Conservation (phyloP, 2,888 invertebrate genomes). For the Lasioglossum figueresi region DNA sequence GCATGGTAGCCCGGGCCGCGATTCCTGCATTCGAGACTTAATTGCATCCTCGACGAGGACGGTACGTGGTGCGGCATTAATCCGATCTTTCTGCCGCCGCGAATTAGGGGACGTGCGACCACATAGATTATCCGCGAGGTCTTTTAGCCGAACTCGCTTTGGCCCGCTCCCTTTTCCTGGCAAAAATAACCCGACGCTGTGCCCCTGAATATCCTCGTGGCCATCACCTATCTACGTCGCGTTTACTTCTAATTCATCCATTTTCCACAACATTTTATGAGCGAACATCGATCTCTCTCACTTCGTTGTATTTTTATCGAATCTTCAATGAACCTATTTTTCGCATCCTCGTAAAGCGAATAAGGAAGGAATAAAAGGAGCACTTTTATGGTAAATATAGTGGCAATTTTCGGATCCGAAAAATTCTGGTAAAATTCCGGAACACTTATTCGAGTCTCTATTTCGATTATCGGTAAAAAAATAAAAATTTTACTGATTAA, state of each 20-base stretch:
- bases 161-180: neutral
- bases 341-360: neutral
- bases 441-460: too few relatives aligned
- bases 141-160: neutral
- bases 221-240: neutral
- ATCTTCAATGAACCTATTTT: neutral
- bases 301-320: neutral
- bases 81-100: slow-evolving; percentile 28
- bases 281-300: neutral
- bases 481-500: too few relatives aligned
- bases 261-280: neutral
- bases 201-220: neutral
- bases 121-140: slow-evolving; percentile 46
- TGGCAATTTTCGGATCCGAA: too few relatives aligned
- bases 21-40: slow-evolving; percentile 48
- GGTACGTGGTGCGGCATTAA: slow-evolving; percentile 57
- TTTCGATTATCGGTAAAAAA: too few relatives aligned
- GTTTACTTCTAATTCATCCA: neutral
- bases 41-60: slow-evolving; percentile 47
- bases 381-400: too few relatives aligned
- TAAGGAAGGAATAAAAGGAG: too few relatives aligned
- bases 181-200: neutral
- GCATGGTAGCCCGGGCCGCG: neutral
- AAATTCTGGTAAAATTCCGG: too few relatives aligned
- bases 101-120: slow-evolving; percentile 46